A percentile compares a stretch with the other conserved stretches of the same genome.
Evolutionary conservation across 2,888 invertebrate genomes (phyloP).

Genomic region (Cistogaster globosa): DNA sequence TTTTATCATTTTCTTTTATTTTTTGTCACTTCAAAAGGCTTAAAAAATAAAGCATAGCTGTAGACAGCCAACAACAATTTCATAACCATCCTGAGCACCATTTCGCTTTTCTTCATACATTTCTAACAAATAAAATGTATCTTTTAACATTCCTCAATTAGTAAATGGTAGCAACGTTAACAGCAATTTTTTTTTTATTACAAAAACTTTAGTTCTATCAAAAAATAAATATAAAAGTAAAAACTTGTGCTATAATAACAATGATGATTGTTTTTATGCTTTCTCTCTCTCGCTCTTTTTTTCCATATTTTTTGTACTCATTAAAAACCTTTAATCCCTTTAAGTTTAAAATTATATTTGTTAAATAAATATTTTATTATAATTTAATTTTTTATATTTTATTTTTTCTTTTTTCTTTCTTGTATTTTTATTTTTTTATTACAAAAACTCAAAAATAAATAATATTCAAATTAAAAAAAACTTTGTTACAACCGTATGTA

Average conservation of each 20-base stretch:
- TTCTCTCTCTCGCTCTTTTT: slow-evolving; percentile 25
- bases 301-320: slow-evolving; percentile 29
- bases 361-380: slow-evolving; percentile 33
- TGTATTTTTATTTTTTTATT: slow-evolving; percentile 60
- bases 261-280: slow-evolving; percentile 26
- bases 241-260: slow-evolving; percentile 2
- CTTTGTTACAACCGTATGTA: slow-evolving; percentile 63
- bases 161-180: too few relatives aligned
- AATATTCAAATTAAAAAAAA: slow-evolving; percentile 19
- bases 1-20: too few relatives aligned
- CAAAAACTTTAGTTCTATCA: too few relatives aligned
- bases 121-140: too few relatives aligned
- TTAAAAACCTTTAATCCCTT: neutral
- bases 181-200: too few relatives aligned
- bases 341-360: slow-evolving; percentile 8
- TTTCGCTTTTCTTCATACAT: too few relatives aligned
- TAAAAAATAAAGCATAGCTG: too few relatives aligned
- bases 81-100: too few relatives aligned
- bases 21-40: too few relatives aligned
- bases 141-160: too few relatives aligned
- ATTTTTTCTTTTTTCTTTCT: slow-evolving; percentile 54
- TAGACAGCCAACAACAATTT: too few relatives aligned
- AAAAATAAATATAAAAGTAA: neutral
- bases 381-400: slow-evolving; percentile 49
- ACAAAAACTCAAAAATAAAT: slow-evolving; percentile 33